Evolutionary conservation across 2,888 invertebrate species (phyloP).

Genomic region (Caenorhabditis doughertyi): DNA sequence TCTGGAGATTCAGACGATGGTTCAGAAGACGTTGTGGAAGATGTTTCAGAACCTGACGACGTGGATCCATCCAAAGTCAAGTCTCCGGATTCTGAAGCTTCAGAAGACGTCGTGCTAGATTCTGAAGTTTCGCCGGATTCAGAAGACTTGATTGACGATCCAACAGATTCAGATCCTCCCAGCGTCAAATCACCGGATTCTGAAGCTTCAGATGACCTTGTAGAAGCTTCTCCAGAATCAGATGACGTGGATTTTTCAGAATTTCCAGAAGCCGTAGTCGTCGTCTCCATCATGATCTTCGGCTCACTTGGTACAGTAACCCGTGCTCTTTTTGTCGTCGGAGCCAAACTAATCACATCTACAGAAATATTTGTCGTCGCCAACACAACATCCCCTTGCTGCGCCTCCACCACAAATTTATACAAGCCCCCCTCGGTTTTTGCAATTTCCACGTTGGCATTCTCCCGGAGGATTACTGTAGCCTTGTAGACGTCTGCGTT

Average conservation of each 20-base stretch:
- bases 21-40: slow-evolving; percentile 8
- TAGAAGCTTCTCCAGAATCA: background rate
- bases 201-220: background rate
- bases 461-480: slow-evolving; percentile 60
- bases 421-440: slow-evolving; percentile 66
- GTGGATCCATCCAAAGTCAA: too few relatives aligned
- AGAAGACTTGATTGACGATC: too few relatives aligned
- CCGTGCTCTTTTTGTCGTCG: slow-evolving; percentile 58
- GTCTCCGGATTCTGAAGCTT: background rate
- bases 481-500: slow-evolving; percentile 70
- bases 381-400: slow-evolving; percentile 42
- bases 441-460: slow-evolving; percentile 51
- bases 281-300: slow-evolving; percentile 22
- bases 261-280: background rate
- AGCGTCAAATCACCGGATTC: background rate
- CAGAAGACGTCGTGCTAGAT: too few relatives aligned
- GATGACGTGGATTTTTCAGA: too few relatives aligned
- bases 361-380: slow-evolving; percentile 68
- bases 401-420: slow-evolving; percentile 65
- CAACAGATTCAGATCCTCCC: too few relatives aligned
- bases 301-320: slow-evolving; percentile 44
- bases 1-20: slow-evolving; percentile 10
- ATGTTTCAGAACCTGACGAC: background rate
- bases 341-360: slow-evolving; percentile 68
- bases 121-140: background rate